Evolutionary conservation across 2,797 vertebrate species (phyloP).

Genomic region (Odontamblyopus lacepedii): DNA sequence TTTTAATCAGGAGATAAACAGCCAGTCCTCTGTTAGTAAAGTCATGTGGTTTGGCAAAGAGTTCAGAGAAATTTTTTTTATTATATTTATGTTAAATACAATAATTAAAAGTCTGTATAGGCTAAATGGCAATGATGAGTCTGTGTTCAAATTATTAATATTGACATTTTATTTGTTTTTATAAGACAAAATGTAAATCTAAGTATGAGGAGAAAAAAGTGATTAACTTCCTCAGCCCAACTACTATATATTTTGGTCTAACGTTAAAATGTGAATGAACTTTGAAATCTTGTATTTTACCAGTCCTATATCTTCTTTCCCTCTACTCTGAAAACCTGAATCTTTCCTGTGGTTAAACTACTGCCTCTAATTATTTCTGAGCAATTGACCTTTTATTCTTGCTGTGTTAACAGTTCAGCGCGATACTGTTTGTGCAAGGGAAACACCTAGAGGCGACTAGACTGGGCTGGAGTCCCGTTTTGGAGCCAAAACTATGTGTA

Average conservation of each 20-base stretch:
- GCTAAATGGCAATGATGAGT: too few species aligned
- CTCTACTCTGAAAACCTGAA: constrained; percentile 25
- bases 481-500: constrained; percentile 44
- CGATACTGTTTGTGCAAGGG: constrained; percentile 34
- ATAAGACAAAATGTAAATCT: too few species aligned
- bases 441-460: constrained; percentile 49
- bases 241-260: not conserved
- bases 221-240: too few species aligned
- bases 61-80: too few species aligned
- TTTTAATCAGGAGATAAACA: too few species aligned
- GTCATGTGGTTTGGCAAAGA: too few species aligned
- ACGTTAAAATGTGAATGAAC: not conserved
- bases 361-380: constrained; percentile 58
- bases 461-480: constrained; percentile 12
- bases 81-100: too few species aligned
- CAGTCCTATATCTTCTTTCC: not conserved
- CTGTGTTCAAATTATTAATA: not conserved
- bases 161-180: not conserved
- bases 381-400: constrained; percentile 64
- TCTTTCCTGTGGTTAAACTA: constrained; percentile 44
- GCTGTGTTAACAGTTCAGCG: constrained; percentile 49
- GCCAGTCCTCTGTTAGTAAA: too few species aligned
- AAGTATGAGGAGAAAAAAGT: too few species aligned
- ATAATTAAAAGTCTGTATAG: too few species aligned
- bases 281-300: not conserved